phyloP scores from a whole-genome alignment of 2,888 invertebrate species.

The Luffia ferchaultella region DNA sequence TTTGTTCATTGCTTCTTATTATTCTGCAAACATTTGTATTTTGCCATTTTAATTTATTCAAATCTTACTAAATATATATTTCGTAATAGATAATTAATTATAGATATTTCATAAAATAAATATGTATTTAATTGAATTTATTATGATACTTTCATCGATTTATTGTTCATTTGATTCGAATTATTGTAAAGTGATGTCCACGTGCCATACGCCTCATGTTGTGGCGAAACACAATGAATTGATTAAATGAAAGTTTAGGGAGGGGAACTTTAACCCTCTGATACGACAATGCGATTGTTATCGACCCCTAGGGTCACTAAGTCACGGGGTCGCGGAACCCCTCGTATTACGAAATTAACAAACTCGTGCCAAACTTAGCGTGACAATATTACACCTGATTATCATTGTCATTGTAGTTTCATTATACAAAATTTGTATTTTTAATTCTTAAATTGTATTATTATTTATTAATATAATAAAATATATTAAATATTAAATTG shows the following conservation, averaged over 20 bases:
- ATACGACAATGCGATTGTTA: constrained; percentile 48
- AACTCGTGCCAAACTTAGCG: background rate
- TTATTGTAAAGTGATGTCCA: constrained; percentile 24
- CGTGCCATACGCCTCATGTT: constrained; percentile 41
- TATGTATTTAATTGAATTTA: too few relatives aligned
- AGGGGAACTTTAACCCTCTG: background rate
- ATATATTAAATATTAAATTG: too few relatives aligned
- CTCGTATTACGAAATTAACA: background rate
- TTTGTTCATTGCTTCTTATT: too few relatives aligned
- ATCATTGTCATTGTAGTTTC: too few relatives aligned
- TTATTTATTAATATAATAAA: too few relatives aligned
- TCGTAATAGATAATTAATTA: too few relatives aligned
- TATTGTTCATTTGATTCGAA: background rate
- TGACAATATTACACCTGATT: constrained; percentile 13
- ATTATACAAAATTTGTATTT: too few relatives aligned
- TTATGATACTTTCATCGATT: background rate
- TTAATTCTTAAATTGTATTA: too few relatives aligned
- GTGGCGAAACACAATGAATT: constrained; percentile 31
- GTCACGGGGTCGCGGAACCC: background rate
- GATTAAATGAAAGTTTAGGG: background rate
- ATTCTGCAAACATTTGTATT: too few relatives aligned
- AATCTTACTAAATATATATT: too few relatives aligned
- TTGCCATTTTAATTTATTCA: too few relatives aligned
- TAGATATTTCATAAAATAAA: too few relatives aligned
- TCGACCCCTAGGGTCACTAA: constrained; percentile 18